Conservation (phyloP, 2,797 vertebrate genomes). For the Micropoecilia bifurca region DNA sequence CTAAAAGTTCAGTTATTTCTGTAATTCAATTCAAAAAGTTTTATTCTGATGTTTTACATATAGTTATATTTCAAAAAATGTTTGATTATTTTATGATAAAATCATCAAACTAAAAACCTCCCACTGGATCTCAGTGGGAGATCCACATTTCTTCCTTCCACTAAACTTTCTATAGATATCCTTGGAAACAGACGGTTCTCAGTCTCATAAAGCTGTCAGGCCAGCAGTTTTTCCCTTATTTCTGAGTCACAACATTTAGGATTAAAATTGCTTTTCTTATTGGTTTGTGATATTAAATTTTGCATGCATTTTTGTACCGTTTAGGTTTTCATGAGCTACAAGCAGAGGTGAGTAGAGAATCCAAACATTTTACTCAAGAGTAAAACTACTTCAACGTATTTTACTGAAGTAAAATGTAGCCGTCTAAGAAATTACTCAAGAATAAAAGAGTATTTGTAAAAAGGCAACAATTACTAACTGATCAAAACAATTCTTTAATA, state of each 20-base stretch:
- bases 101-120: background rate
- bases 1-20: background rate
- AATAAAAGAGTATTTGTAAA: no score
- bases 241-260: background rate
- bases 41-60: background rate
- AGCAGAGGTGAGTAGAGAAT: no score
- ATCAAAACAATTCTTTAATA: no score
- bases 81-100: background rate
- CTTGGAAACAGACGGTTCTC: background rate
- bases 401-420: no score
- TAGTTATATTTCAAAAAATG: background rate
- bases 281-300: background rate
- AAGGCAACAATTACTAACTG: no score
- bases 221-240: background rate
- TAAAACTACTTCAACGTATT: no score
- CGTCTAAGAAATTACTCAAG: no score
- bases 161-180: background rate
- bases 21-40: background rate
- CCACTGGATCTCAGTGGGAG: background rate
- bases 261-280: background rate
- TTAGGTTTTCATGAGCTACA: no score
- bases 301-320: no score
- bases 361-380: no score
- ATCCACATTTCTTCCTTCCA: background rate
- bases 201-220: background rate